A percentile compares a stretch with the other conserved stretches of the same genome.
phyloP scores from a whole-genome alignment of 2,113 vertebrate genomes.

The Sorex araneus region DNA sequence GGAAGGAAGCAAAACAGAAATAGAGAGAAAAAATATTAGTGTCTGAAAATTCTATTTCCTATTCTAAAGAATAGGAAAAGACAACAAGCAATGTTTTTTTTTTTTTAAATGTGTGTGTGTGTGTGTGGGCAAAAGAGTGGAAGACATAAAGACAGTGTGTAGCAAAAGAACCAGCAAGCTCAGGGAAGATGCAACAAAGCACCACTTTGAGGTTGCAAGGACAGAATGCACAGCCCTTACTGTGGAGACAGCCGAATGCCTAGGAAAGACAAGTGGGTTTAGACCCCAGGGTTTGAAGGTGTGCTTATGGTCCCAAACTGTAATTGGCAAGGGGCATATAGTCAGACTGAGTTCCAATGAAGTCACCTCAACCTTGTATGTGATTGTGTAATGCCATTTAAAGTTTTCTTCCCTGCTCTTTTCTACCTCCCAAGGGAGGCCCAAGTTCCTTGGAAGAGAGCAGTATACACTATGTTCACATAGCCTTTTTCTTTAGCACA shows the following conservation, averaged over 20 bases:
- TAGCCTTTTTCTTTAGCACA: neutral
- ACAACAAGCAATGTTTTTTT: neutral
- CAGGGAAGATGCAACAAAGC: neutral
- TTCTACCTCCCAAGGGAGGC: neutral
- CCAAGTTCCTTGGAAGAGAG: neutral
- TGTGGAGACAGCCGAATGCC: neutral
- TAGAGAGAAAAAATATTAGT: neutral
- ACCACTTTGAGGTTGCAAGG: neutral
- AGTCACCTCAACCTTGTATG: neutral
- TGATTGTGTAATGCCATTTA: neutral
- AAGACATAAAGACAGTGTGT: neutral
- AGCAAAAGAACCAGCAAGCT: neutral
- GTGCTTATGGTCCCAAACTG: too few species aligned
- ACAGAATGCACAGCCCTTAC: neutral
- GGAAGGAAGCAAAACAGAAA: slow-evolving; percentile 7
- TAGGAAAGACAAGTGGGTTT: neutral
- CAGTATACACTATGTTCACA: neutral
- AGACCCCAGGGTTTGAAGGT: neutral
- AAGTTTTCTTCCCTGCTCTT: neutral
- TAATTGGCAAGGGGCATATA: neutral
- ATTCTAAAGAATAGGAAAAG: slow-evolving; percentile 33
- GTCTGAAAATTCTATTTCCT: neutral
- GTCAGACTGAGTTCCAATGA: neutral
- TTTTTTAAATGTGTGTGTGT: too few species aligned
- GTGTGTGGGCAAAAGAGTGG: neutral